phyloP scores from a whole-genome alignment of 2,113 vertebrate species.

The Bostrychus sinensis region DNA sequence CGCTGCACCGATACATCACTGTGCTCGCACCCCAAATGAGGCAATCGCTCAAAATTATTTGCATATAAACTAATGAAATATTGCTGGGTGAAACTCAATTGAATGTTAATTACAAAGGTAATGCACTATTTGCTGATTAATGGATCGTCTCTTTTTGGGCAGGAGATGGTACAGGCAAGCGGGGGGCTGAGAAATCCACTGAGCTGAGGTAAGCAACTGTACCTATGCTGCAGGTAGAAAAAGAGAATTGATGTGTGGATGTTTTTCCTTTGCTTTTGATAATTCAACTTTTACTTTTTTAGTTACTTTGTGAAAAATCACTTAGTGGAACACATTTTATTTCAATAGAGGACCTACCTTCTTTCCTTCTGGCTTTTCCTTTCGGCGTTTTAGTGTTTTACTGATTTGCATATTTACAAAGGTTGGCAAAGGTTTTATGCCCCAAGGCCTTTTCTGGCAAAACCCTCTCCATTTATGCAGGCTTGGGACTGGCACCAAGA shows the following conservation, averaged over 20 bases:
- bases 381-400: too few species aligned
- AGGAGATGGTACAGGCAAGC: constrained; percentile 57
- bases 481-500: too few species aligned
- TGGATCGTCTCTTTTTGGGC: constrained; percentile 86
- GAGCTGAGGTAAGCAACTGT: constrained; percentile 49
- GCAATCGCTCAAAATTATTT: constrained; percentile 98
- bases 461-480: too few species aligned
- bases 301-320: neutral
- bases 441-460: too few species aligned
- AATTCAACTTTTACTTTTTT: neutral
- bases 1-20: constrained; percentile 87
- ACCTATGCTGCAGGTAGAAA: constrained; percentile 12
- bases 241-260: neutral
- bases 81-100: constrained; percentile 94
- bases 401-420: too few species aligned
- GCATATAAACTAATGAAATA: constrained; percentile 96
- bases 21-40: constrained; percentile 91
- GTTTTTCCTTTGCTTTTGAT: neutral
- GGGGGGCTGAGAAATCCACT: constrained; percentile 41
- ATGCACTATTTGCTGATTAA: constrained; percentile 99
- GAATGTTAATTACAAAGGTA: constrained; percentile 95
- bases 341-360: neutral
- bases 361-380: too few species aligned
- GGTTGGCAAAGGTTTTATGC: too few species aligned
- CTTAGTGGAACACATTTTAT: neutral